Base-by-base conservation (phyloP, 2,888 invertebrate species). In the Papilio protenor region DNA sequence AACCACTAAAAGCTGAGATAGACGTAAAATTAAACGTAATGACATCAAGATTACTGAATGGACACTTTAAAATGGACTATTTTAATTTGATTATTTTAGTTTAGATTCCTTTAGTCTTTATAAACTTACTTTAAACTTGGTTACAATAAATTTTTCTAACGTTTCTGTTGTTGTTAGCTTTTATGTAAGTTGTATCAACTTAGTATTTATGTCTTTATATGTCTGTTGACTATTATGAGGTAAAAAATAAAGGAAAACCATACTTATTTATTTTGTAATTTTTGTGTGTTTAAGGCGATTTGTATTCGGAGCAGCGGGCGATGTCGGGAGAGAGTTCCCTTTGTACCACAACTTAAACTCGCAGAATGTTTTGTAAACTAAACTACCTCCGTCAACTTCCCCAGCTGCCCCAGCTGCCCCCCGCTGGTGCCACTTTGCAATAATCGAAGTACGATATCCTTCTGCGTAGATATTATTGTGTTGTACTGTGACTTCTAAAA, bases 281-380 rank as follows among this genome's bases (percentile, higher is more conserved):
- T 73, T 70, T 40, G 73, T 72, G 40, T 72, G 49, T 76, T 71
- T 47, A 47, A 61, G 52, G 72, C 61, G 72, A 76, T 77, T 77
- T 73, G 77, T 71, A 77, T 77, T 77, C 77, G n/a, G 2, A 45
- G 33, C 66, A 57, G 55, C 45, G 66, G 23, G 45, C 1, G 72
- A 66, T 45, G 45, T 77, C 45, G 23, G 66, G 12, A 47, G 40
- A 40, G 73, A 45, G 59, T 64, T 76, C 66, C 57, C 73, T 73
- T 73, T 77, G 73, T 61, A 73, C 73, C 73, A 40, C 64, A 66
- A 73, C 52, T 77, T 77, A 11, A 73, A 77, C 72, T 77, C 33
- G 33, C 45, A 45, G 55, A 73, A 66, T 73, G 77, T 77, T 77
- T 73, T 73, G 73, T 40, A 57, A 77, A 73, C 69, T 69, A 49